Percentiles rank a stretch among this genome's conserved stretches.
Evolutionary conservation across 2,797 vertebrate species (phyloP).

Genomic region (Morus bassanus): DNA sequence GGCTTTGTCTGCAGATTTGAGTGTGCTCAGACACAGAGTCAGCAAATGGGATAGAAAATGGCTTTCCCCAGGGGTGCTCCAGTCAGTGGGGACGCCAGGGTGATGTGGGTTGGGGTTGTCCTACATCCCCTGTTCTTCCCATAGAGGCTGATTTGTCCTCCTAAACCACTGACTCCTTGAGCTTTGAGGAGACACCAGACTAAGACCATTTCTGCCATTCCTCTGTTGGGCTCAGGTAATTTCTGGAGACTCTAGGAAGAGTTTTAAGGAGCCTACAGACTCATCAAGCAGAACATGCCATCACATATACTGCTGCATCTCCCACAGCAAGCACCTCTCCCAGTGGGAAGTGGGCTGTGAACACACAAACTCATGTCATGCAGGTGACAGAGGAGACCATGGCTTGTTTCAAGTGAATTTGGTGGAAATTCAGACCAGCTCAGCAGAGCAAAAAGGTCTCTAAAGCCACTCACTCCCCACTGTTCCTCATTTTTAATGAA

Average conservation of each 20-base stretch:
- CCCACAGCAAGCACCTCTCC: not conserved
- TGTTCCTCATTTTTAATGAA: not conserved
- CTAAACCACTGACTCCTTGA: not conserved
- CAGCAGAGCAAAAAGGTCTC: not conserved
- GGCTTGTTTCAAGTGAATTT: not conserved
- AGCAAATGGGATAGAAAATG: not conserved
- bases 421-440: not conserved
- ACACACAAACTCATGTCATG: not conserved
- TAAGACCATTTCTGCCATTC: not conserved
- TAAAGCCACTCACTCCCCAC: not conserved
- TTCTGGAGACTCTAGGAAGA: not conserved
- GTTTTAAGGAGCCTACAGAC: not conserved
- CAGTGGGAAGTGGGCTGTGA: not conserved
- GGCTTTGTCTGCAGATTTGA: not conserved
- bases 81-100: not conserved
- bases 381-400: not conserved
- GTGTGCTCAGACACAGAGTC: not conserved
- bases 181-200: not conserved
- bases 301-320: not conserved
- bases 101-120: not conserved
- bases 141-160: not conserved
- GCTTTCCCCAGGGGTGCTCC: not conserved
- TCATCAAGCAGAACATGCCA: not conserved
- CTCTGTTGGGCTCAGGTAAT: not conserved
- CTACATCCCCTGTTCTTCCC: not conserved